Percentiles rank a stretch among this genome's conserved stretches.
These are phyloP conservation scores for Phenganax stokvisi DNA, from an alignment of 92 coral and sea anemone genomes.

Conservation along the genomic window DNA sequence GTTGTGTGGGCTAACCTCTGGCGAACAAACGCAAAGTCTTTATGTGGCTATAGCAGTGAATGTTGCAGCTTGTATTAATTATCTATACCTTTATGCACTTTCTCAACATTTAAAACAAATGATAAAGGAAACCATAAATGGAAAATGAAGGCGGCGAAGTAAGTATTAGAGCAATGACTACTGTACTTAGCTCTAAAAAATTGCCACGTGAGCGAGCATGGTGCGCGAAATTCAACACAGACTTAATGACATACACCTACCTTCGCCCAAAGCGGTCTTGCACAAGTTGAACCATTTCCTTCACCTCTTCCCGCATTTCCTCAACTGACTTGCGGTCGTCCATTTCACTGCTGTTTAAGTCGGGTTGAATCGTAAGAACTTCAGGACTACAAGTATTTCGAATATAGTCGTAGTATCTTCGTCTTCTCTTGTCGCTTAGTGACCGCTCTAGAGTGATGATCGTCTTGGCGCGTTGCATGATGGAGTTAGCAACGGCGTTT, in stretches of 20 bases:
- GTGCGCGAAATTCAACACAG: background rate
- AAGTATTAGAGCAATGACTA: too few relatives aligned
- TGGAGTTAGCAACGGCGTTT: slow-evolving; percentile 92
- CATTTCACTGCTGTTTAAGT: slow-evolving; percentile 62
- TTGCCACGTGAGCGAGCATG: too few relatives aligned
- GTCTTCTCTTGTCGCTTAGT: slow-evolving; percentile 53
- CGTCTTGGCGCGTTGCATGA: slow-evolving; percentile 91
- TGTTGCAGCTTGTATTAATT: too few relatives aligned
- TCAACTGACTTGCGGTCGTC: slow-evolving; percentile 52
- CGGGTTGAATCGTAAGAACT: slow-evolving; percentile 61
- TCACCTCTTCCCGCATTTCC: slow-evolving; percentile 39
- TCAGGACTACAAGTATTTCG: slow-evolving; percentile 80
- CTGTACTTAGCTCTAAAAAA: too few relatives aligned
- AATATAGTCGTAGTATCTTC: slow-evolving; percentile 64
- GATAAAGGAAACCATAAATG: too few relatives aligned
- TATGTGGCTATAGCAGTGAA: too few relatives aligned
- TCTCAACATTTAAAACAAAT: too few relatives aligned
- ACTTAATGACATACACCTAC: background rate
- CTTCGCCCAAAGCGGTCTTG: slow-evolving; percentile 37
- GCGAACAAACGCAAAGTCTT: too few relatives aligned
- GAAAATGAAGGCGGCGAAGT: too few relatives aligned
- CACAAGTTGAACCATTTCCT: slow-evolving; percentile 33
- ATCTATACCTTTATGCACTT: too few relatives aligned
- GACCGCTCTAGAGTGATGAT: slow-evolving; percentile 67
- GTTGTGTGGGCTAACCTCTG: too few relatives aligned